Conservation (phyloP, 2,888 invertebrate species). For the Drosophila flavopinicola region DNA sequence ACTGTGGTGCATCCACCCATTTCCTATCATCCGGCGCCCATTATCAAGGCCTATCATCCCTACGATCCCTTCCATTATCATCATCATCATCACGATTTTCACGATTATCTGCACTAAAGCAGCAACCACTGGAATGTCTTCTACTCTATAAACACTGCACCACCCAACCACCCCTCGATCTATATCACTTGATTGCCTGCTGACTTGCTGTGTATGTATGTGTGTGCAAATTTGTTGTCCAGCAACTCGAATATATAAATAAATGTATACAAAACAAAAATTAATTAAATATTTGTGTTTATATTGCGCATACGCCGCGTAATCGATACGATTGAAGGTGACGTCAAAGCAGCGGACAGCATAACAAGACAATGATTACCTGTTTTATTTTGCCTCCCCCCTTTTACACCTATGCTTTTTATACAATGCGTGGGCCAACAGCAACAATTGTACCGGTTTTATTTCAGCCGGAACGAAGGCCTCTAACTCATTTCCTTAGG, state of each 20-base stretch:
- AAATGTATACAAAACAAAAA: conserved; percentile 23
- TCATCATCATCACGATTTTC: conserved; percentile 70
- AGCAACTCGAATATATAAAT: conserved; percentile 20
- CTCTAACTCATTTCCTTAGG: conserved; percentile 14
- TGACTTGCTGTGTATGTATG: conserved; percentile 54
- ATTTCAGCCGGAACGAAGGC: conserved; percentile 30
- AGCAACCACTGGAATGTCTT: conserved; percentile 2
- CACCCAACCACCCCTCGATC: background rate
- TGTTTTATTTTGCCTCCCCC: too few species aligned
- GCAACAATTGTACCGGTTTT: conserved; percentile 19
- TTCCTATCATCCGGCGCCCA: conserved; percentile 81
- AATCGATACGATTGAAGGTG: conserved; percentile 40
- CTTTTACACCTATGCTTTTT: background rate
- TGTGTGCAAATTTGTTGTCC: conserved; percentile 47
- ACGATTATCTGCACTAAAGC: conserved; percentile 68
- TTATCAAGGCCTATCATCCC: conserved; percentile 80
- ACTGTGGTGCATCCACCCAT: conserved; percentile 80
- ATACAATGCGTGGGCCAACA: conserved; percentile 9
- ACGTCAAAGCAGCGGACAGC: conserved; percentile 32
- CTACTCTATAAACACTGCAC: background rate
- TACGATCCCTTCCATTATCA: conserved; percentile 78
- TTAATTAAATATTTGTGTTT: conserved; percentile 3
- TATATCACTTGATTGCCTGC: conserved; percentile 29
- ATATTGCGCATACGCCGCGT: conserved; percentile 47
- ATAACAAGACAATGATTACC: conserved; percentile 14